phyloP scores from a whole-genome alignment of 2,888 invertebrate genomes.

The Auanema sp. region DNA sequence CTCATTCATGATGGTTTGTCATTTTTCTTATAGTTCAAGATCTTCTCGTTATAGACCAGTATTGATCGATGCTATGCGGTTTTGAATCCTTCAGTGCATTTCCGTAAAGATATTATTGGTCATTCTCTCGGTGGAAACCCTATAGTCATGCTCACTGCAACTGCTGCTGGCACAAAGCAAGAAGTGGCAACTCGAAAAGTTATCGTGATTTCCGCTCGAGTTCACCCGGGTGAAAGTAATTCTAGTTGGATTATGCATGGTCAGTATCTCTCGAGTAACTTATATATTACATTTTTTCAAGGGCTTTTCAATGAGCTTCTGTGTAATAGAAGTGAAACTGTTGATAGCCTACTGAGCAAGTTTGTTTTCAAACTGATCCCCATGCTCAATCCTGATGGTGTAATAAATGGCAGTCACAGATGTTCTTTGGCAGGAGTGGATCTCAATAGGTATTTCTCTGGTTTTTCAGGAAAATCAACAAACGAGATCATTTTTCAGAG shows the following conservation, averaged over 20 bases:
- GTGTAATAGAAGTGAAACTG: constrained; percentile 63
- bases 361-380: constrained; percentile 84
- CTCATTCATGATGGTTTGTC: constrained; percentile 71
- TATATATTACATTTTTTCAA: not conserved
- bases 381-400: constrained; percentile 86
- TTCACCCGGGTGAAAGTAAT: constrained; percentile 86
- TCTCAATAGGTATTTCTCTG: constrained; percentile 72
- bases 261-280: constrained; percentile 21
- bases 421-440: constrained; percentile 80
- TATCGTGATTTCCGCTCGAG: constrained; percentile 78
- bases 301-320: constrained; percentile 39
- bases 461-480: not conserved
- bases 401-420: constrained; percentile 71
- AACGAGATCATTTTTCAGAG: constrained; percentile 20
- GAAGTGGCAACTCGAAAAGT: constrained; percentile 57
- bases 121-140: constrained; percentile 41
- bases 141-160: constrained; percentile 77
- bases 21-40: not conserved
- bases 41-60: constrained; percentile 27
- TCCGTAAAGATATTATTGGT: constrained; percentile 38
- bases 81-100: constrained; percentile 23
- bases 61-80: constrained; percentile 25
- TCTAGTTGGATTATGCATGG: constrained; percentile 86
- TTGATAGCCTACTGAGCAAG: constrained; percentile 71
- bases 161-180: constrained; percentile 65